These are phyloP conservation scores for Lasioglossum zephyrum DNA, from an alignment of 2,888 invertebrate species.

Conservation along the genomic window DNA sequence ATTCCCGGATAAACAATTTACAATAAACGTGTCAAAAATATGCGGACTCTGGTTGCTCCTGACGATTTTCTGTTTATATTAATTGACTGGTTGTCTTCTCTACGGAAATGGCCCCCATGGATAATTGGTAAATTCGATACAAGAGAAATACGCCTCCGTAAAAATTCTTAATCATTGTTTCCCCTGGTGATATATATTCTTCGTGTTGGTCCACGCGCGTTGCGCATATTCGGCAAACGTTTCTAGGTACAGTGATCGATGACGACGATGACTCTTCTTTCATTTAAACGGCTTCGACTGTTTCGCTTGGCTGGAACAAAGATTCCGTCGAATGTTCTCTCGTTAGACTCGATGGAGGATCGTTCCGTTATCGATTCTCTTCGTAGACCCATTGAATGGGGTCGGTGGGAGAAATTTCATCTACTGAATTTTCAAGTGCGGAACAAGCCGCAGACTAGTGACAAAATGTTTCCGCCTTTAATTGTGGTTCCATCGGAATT, in stretches of 20 bases:
- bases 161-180: conserved; percentile 27
- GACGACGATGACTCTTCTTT: conserved; percentile 10
- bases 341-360: background rate
- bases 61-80: conserved; percentile 23
- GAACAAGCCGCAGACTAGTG: too few species aligned
- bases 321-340: background rate
- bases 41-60: conserved; percentile 16
- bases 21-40: conserved; percentile 72
- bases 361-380: background rate
- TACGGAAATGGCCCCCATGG: conserved; percentile 64
- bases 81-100: conserved; percentile 68
- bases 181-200: conserved; percentile 16
- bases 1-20: conserved; percentile 26
- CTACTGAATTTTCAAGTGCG: too few species aligned
- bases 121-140: conserved; percentile 41
- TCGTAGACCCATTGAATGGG: too few species aligned
- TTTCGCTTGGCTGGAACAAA: conserved; percentile 31
- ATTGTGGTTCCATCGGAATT: background rate
- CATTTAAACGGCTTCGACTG: background rate
- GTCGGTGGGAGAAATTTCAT: too few species aligned
- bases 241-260: conserved; percentile 19
- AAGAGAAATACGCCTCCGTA: conserved; percentile 21
- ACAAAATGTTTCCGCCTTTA: too few species aligned
- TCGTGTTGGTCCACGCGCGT: conserved; percentile 60
- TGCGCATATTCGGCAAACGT: conserved; percentile 21